phyloP scores from a whole-genome alignment of 2,888 invertebrate species.

The Orthosia gracilis region DNA sequence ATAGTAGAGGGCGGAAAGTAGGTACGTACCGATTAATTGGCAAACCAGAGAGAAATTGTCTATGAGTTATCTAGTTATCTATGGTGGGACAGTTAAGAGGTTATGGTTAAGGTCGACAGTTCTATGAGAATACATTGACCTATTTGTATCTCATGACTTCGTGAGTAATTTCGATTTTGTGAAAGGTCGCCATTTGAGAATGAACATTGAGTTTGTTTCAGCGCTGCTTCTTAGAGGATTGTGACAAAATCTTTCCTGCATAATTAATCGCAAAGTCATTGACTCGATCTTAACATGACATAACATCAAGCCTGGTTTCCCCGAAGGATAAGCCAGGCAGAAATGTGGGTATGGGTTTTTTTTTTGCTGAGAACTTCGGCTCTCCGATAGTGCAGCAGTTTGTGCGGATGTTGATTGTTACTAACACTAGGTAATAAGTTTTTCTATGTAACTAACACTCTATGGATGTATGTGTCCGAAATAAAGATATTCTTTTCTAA shows the following conservation, averaged over 20 bases:
- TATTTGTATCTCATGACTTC: neutral
- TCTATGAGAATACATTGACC: neutral
- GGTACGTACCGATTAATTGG: slow-evolving; percentile 38
- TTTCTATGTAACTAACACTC: no score
- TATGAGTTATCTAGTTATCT: neutral
- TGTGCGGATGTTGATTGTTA: no score
- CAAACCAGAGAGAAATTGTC: slow-evolving; percentile 10
- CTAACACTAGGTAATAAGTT: no score
- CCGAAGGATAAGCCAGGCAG: no score
- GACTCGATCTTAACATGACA: no score
- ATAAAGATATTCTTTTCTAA: no score
- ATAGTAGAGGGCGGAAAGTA: no score
- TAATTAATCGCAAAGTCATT: neutral
- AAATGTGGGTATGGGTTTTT: no score
- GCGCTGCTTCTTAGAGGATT: neutral
- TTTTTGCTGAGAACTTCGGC: no score
- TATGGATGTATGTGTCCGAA: no score
- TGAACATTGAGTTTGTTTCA: neutral
- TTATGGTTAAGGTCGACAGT: slow-evolving; percentile 12
- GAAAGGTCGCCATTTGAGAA: neutral
- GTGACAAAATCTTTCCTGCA: neutral
- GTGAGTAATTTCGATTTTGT: neutral
- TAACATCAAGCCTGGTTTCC: no score
- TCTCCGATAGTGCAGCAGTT: no score
- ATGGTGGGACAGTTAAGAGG: neutral